Evolutionary conservation across 2,113 vertebrate genomes (phyloP), one percentile per base, ranked within the genome.

Genomic region (Oreotrochilus melanogaster): DNA sequence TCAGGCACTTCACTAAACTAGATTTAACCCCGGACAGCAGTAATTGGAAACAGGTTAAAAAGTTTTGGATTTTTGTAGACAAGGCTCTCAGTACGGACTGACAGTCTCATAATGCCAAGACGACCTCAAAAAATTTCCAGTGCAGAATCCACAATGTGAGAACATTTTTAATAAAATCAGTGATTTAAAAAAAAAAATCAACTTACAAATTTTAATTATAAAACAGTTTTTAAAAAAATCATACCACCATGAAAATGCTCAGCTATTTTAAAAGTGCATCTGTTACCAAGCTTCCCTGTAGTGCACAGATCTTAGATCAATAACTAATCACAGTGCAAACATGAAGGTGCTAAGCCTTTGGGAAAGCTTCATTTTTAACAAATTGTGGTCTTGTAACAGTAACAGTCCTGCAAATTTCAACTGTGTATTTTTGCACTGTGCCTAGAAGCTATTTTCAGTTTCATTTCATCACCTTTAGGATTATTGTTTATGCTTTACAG

Each of bases 101-200:
- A 8, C 10, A 39, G 47, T 39, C 58, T 51, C 75, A 58, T 3
- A n/a, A 70, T 25, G 43, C 70, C 67, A 39, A 78, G 81, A 45
- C 7, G 48, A 27, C 42, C 33, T 45, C 67, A 64, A 39, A 83
- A 7, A 22, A 67, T 39, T 78, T 76, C 30, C 54, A 92, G 18
- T 5, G 28, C 43, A 79, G 73, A 47, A 57, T 6, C 31, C 70
- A 84, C 43, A 73, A 62, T 78, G 65, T 48, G 80, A 91, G 28
- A 79, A 60, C 57, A 91, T 57, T 91, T 97, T 97, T 97, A 96
- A 89, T 97, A 76, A 51, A 62, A 92, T 28, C 53, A 74, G 7
- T 37, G 65, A 37, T 64, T 24, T 42, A 61, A 61, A 61, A 61
- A 51, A 35, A 87, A 85, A 85, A 58, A 42, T 33, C 14, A 25